phyloP scores from a whole-genome alignment of 2,113 vertebrate genomes.

The Formicarius rufipectus region DNA sequence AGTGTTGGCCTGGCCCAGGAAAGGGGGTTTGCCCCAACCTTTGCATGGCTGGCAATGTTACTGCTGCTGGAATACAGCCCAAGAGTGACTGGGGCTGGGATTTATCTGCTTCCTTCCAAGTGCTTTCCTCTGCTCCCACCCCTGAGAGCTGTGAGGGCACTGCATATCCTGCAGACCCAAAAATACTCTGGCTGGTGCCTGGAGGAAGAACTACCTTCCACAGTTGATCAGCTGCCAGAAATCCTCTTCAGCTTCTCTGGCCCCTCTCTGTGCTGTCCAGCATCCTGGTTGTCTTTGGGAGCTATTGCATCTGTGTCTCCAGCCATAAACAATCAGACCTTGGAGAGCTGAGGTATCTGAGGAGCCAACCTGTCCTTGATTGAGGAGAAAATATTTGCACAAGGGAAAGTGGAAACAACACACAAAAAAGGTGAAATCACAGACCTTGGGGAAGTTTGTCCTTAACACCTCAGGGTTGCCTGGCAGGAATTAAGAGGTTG shows the following conservation, averaged over 20 bases:
- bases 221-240: background rate
- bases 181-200: background rate
- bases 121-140: constrained; percentile 31
- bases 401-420: background rate
- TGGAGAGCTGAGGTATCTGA: background rate
- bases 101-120: constrained; percentile 32
- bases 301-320: background rate
- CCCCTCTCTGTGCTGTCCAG: background rate
- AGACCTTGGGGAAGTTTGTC: background rate
- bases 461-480: background rate
- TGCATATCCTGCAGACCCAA: background rate
- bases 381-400: background rate
- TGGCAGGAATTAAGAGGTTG: background rate
- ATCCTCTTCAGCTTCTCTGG: background rate
- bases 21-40: background rate
- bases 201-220: background rate
- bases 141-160: background rate
- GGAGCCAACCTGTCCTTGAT: background rate
- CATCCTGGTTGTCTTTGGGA: background rate
- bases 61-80: background rate
- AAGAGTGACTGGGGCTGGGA: background rate
- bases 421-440: background rate
- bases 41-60: fast-evolving
- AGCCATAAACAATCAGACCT: background rate
- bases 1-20: background rate